These are phyloP conservation scores for Hyaena hyaena DNA, from an alignment of 2,113 vertebrate species.

Conservation along the genomic window DNA sequence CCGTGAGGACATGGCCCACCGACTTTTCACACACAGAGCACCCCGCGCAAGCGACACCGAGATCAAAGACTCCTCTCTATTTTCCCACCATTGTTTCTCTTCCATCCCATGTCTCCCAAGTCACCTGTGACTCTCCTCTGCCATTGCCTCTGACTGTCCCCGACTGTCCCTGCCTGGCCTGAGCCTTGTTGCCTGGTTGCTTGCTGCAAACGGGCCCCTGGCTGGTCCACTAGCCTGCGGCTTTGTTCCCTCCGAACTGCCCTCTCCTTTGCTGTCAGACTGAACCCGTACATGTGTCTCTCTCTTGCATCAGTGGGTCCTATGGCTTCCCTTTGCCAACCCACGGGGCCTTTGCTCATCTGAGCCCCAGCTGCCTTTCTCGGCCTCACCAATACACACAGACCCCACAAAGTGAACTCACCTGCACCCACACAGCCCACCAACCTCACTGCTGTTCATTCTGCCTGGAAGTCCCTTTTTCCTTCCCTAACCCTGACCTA, in stretches of 20 bases:
- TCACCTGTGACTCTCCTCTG: neutral
- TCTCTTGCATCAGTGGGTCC: neutral
- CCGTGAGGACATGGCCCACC: neutral
- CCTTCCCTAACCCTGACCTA: neutral
- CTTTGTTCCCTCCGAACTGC: neutral
- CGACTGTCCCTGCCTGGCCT: rapidly evolving
- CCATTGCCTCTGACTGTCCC: neutral
- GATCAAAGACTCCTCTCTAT: neutral
- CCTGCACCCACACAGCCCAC: neutral
- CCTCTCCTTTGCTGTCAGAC: neutral
- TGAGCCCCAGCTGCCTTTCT: neutral
- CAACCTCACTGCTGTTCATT: neutral
- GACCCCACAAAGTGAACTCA: neutral
- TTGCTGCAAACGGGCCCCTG: neutral
- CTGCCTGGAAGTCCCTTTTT: neutral
- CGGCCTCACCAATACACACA: neutral
- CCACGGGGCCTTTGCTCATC: neutral
- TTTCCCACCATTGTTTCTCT: neutral
- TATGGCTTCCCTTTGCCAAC: neutral
- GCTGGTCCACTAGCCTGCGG: neutral
- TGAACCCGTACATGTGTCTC: neutral
- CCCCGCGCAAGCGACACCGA: neutral
- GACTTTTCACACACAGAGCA: neutral
- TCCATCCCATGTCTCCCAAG: neutral
- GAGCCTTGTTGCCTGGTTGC: neutral